Base-by-base conservation (phyloP, 53 echinoderm and acorn worm species). In the Holothuria scabra region DNA sequence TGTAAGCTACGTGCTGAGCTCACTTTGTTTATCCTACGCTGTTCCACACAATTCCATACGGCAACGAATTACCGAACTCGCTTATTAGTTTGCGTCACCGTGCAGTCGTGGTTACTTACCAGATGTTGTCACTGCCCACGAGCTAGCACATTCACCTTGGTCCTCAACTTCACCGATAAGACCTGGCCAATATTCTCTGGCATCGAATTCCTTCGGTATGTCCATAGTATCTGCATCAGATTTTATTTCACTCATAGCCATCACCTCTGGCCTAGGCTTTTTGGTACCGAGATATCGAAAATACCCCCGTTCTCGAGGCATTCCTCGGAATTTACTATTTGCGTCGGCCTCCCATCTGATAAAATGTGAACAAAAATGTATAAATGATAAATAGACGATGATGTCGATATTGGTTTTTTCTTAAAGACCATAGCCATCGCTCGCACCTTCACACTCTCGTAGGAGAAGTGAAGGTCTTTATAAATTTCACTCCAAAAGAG, bases 121-220 rank as follows among this genome's bases (percentile, higher is more conserved):
- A 86, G 91, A 67, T 41, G 97, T 97, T 28, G 97, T 92, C 65
- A 97, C 82, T 10, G 97, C 97, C 97, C 97, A 97, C 0, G 97
- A 97, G 41, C 94, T 94, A 19, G 92, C 94, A 59, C 97, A 97
- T 56, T 97, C 83, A 34, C 97, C 97, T 76, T 97, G 97, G 80
- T 97, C 87, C 75, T 87, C 75, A 19, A 97, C 83, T 0, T 76
- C 87, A n/a, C 90, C 88, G 25, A 90, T 74, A 20, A 94, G 86
- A 0, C 83, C 89, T 8, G 97, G 97, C 97, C 97, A 97, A 21
- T 94, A 78, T 7, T 88, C 82, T 60, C 97, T 74, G 1, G 92
- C 91, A 61, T 97, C 97, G 26, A 97, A 97, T 12, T 81, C 68
- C 12, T 92, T 87, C 3, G 97, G 97, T 28, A 97, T 84, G 13